These are phyloP conservation scores for Lasioglossum lativentre DNA, from an alignment of 2,888 invertebrate species.

Conservation along the genomic window DNA sequence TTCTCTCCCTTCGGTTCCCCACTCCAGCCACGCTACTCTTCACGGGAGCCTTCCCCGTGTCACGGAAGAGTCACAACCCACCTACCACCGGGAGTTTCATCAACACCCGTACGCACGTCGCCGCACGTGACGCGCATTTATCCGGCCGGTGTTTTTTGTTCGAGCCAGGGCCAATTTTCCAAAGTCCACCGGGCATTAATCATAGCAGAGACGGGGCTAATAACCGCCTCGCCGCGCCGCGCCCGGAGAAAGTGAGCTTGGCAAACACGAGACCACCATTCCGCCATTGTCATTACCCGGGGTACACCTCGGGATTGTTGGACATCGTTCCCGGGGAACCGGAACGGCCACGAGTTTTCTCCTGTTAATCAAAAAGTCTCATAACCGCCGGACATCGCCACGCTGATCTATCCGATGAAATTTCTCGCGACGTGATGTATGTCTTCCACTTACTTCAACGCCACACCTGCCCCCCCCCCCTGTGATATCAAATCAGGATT, in stretches of 20 bases:
- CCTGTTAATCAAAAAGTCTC: conserved; percentile 74
- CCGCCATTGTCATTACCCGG: conserved; percentile 55
- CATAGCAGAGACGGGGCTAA: conserved; percentile 77
- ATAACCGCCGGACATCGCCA: conserved; percentile 57
- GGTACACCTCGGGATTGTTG: conserved; percentile 58
- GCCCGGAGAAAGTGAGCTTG: background rate
- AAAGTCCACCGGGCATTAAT: conserved; percentile 78
- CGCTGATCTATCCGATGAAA: conserved; percentile 61
- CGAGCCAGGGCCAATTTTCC: conserved; percentile 77
- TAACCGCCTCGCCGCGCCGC: conserved; percentile 67
- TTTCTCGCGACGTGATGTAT: conserved; percentile 24
- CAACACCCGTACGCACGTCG: conserved; percentile 79
- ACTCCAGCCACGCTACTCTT: background rate
- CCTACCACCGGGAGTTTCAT: conserved; percentile 75
- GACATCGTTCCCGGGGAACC: conserved; percentile 36
- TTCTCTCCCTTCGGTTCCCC: conserved; percentile 15
- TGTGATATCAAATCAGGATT: background rate
- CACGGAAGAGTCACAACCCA: conserved; percentile 70
- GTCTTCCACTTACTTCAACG: conserved; percentile 2
- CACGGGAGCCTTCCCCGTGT: conserved; percentile 74
- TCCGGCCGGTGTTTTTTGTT: conserved; percentile 69
- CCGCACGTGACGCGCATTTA: conserved; percentile 83
- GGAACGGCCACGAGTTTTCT: conserved; percentile 53
- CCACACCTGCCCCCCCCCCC: background rate
- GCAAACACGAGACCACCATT: conserved; percentile 4